phyloP scores from a whole-genome alignment of 2,888 invertebrate species.

The Rhaphigaster nebulosa region DNA sequence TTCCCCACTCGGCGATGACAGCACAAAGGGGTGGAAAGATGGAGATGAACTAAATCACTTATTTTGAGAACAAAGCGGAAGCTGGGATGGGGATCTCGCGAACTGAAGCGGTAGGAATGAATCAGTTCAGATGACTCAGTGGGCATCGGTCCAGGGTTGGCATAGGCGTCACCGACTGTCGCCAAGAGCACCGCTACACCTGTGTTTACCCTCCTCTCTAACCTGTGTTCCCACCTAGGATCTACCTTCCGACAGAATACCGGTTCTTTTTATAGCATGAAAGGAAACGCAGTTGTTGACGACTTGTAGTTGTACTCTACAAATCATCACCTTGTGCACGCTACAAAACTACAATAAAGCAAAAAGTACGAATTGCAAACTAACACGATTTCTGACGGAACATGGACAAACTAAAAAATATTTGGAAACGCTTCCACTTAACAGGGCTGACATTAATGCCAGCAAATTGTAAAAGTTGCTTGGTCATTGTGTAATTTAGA shows the following conservation, averaged over 20 bases:
- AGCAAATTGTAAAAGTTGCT: too few species aligned
- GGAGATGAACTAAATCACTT: not conserved
- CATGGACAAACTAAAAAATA: too few species aligned
- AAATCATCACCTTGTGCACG: too few species aligned
- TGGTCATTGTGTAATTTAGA: too few species aligned
- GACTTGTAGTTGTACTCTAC: too few species aligned
- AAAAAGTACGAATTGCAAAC: too few species aligned
- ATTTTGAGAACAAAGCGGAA: not conserved
- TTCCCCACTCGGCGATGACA: not conserved
- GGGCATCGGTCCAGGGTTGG: not conserved
- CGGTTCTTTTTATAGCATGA: not conserved
- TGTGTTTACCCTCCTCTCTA: not conserved
- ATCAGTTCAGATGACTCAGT: not conserved
- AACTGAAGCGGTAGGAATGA: not conserved
- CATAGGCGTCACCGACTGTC: not conserved
- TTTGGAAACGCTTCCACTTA: too few species aligned
- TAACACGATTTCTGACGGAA: too few species aligned
- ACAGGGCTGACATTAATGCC: too few species aligned
- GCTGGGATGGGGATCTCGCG: not conserved
- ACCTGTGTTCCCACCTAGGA: not conserved
- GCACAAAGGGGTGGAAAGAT: not conserved
- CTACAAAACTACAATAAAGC: too few species aligned
- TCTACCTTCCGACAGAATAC: not conserved
- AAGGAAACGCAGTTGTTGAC: not conserved
- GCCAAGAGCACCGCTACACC: not conserved